Evolutionary conservation across 1,140 invertebrate genomes (phyloP).

Genomic region (Drosophila subobscura): DNA sequence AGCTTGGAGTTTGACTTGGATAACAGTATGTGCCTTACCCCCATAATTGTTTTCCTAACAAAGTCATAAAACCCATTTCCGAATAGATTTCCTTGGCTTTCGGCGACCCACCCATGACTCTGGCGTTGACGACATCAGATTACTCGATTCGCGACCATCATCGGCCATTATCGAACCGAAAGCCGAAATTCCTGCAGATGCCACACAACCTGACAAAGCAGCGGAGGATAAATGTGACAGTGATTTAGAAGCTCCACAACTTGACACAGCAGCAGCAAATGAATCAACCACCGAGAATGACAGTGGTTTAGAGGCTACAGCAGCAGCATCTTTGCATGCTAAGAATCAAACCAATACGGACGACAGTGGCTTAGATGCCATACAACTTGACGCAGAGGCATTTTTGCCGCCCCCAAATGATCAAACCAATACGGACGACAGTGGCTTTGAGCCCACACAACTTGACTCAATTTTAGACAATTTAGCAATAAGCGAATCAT

Average conservation of each 20-base stretch:
- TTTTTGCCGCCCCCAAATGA: no score
- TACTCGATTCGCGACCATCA: background rate
- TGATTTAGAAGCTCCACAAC: background rate
- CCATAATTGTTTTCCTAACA: no score
- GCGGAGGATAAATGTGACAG: no score
- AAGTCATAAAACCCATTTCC: background rate
- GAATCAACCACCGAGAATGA: background rate
- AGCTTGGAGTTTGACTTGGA: constrained; percentile 54
- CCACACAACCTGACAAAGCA: background rate
- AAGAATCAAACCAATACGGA: no score
- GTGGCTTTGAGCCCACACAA: background rate
- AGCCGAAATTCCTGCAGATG: background rate
- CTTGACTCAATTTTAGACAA: background rate
- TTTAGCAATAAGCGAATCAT: constrained; percentile 14
- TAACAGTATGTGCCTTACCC: constrained; percentile 25
- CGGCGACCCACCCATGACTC: constrained; percentile 55
- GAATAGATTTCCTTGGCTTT: constrained; percentile 57
- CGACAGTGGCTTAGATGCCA: constrained; percentile 3
- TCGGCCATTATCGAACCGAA: constrained; percentile 1
- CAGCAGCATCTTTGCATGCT: no score
- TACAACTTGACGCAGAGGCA: background rate
- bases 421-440: background rate
- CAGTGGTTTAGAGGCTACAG: background rate
- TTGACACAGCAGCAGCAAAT: background rate
- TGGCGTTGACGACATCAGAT: constrained; percentile 54